A percentile compares a stretch with the other conserved stretches of the same genome.
Conservation (phyloP, 2,113 vertebrate genomes). For the Rafetus swinhoei region DNA sequence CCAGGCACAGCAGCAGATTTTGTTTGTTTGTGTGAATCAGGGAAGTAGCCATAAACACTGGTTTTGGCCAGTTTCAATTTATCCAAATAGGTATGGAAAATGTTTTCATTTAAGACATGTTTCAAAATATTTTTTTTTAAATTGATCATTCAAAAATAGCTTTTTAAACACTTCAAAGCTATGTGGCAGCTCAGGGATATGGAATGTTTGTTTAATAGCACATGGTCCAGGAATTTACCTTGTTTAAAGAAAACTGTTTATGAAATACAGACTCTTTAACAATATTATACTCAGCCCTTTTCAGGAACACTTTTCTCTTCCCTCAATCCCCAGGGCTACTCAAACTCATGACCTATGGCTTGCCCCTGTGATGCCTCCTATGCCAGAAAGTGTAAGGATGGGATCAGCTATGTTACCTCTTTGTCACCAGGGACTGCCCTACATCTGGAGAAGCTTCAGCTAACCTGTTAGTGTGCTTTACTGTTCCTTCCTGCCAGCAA, state of each 20-base stretch:
- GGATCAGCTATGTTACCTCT: background rate
- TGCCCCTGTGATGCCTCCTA: background rate
- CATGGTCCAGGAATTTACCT: background rate
- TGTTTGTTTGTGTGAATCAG: background rate
- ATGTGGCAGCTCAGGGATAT: background rate
- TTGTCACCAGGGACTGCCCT: background rate
- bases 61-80: background rate
- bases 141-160: background rate
- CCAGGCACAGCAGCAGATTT: background rate
- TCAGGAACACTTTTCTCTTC: background rate
- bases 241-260: background rate
- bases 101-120: background rate
- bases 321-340: background rate
- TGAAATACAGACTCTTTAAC: background rate
- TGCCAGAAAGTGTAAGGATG: background rate
- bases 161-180: background rate
- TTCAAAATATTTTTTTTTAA: background rate
- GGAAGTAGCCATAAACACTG: background rate
- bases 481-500: background rate
- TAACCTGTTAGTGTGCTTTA: background rate
- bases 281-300: background rate
- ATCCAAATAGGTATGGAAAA: background rate
- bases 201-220: background rate
- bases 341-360: background rate
- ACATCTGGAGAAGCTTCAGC: background rate